These are phyloP conservation scores for Ophion ventricosus DNA, from an alignment of 2,888 invertebrate species.

Conservation along the genomic window DNA sequence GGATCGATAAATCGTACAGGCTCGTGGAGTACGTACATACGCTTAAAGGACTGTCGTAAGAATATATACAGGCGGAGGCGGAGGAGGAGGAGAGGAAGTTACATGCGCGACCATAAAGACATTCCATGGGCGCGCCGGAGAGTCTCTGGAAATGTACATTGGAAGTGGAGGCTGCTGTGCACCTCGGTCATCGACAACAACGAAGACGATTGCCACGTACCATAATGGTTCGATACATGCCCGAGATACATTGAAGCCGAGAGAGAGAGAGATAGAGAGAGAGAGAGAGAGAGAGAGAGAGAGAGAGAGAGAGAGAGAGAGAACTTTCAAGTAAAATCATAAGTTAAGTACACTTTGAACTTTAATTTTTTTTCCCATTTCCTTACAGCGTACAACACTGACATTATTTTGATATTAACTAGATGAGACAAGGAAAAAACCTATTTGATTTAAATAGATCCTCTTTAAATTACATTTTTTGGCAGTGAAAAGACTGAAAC, in stretches of 20 bases:
- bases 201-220: constrained; percentile 34
- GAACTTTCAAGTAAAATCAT: not conserved
- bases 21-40: constrained; percentile 11
- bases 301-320: not conserved
- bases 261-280: constrained; percentile 10
- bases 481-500: too few species aligned
- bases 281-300: not conserved
- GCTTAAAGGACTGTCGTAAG: constrained; percentile 32
- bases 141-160: constrained; percentile 51
- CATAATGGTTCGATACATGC: constrained; percentile 51
- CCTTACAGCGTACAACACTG: too few species aligned
- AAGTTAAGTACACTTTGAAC: too few species aligned
- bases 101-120: constrained; percentile 64
- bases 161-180: constrained; percentile 53
- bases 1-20: constrained; percentile 61
- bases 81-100: constrained; percentile 37
- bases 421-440: too few species aligned
- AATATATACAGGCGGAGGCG: constrained; percentile 28
- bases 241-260: constrained; percentile 42
- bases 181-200: constrained; percentile 55
- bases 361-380: too few species aligned
- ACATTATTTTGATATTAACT: too few species aligned
- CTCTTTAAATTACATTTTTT: not conserved
- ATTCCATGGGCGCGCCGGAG: constrained; percentile 64
- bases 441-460: too few species aligned